These are phyloP conservation scores for Megalopta genalis DNA, from an alignment of 1,140 invertebrate species.

Conservation along the genomic window DNA sequence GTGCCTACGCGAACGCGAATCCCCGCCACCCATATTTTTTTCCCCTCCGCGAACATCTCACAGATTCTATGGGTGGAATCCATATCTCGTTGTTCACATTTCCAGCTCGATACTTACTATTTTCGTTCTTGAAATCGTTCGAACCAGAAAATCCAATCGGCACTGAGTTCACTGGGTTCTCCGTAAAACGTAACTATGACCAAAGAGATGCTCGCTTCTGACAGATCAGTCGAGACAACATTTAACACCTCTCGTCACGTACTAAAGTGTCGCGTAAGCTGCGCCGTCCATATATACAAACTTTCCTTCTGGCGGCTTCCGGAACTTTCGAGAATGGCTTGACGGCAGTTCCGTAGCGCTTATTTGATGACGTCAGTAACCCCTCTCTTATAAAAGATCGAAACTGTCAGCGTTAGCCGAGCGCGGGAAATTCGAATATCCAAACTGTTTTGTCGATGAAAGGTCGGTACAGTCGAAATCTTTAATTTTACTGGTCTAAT, in stretches of 20 bases:
- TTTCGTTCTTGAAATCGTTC: slow-evolving; percentile 1
- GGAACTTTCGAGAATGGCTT: slow-evolving; percentile 77
- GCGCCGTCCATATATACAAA: slow-evolving; percentile 73
- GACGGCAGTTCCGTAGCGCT: slow-evolving; percentile 56
- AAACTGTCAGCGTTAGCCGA: not conserved
- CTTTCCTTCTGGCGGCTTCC: slow-evolving; percentile 72
- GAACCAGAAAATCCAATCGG: slow-evolving; percentile 37
- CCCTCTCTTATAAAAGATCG: slow-evolving; percentile 24
- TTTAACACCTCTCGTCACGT: slow-evolving; percentile 62
- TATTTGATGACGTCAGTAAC: slow-evolving; percentile 52
- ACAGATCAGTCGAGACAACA: slow-evolving; percentile 40
- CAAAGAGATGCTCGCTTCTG: slow-evolving; percentile 9
- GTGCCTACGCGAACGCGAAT: slow-evolving; percentile 9
- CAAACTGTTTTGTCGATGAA: not conserved
- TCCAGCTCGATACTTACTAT: slow-evolving; percentile 34
- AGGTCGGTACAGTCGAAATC: not conserved
- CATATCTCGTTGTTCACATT: not conserved
- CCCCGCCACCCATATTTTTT: slow-evolving; percentile 13
- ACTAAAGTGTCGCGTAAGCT: slow-evolving; percentile 72
- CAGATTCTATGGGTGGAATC: not conserved
- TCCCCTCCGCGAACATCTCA: slow-evolving; percentile 38
- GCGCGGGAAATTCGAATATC: slow-evolving; percentile 35
- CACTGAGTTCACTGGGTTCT: slow-evolving; percentile 31
- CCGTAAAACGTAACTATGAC: not conserved
- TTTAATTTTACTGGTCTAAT: not conserved